phyloP scores from a whole-genome alignment of 2,888 invertebrate species.

The Dynastes grantii region DNA sequence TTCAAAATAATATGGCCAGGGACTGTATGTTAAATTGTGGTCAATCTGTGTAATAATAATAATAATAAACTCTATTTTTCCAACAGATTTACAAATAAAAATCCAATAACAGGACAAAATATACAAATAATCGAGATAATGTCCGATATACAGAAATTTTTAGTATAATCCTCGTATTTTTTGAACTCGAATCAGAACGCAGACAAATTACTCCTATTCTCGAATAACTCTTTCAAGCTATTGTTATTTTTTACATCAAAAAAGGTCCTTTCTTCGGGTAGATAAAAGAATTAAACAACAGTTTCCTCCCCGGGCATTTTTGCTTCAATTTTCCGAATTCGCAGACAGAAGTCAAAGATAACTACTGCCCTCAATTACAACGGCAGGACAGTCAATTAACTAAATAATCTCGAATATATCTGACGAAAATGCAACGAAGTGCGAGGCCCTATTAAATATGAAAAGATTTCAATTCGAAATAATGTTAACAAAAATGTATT shows the following conservation, averaged over 20 bases:
- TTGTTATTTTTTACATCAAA: conserved; percentile 17
- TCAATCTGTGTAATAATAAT: too few relatives aligned
- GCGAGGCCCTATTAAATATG: conserved; percentile 64
- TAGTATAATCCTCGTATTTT: background rate
- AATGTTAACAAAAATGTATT: conserved; percentile 69
- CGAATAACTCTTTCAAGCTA: background rate
- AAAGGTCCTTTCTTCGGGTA: conserved; percentile 7
- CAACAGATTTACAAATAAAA: too few relatives aligned
- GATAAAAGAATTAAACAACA: conserved; percentile 32
- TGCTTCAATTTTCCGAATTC: conserved; percentile 21
- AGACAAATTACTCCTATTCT: conserved; percentile 7
- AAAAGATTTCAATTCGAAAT: conserved; percentile 69
- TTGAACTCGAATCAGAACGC: background rate
- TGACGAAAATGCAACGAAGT: conserved; percentile 30
- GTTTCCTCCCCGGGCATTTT: conserved; percentile 33
- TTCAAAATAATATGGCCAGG: too few relatives aligned
- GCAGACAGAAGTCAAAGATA: conserved; percentile 22
- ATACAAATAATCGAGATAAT: too few relatives aligned
- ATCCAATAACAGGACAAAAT: too few relatives aligned
- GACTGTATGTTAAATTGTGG: too few relatives aligned
- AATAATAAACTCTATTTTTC: too few relatives aligned
- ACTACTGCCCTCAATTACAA: conserved; percentile 39
- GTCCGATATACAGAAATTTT: background rate
- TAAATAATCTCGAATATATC: conserved; percentile 42
- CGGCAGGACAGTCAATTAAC: conserved; percentile 34